Evolutionary conservation across 1,140 invertebrate genomes (phyloP), one percentile per base, ranked within the genome.

Genomic region (Phortica variegata): DNA sequence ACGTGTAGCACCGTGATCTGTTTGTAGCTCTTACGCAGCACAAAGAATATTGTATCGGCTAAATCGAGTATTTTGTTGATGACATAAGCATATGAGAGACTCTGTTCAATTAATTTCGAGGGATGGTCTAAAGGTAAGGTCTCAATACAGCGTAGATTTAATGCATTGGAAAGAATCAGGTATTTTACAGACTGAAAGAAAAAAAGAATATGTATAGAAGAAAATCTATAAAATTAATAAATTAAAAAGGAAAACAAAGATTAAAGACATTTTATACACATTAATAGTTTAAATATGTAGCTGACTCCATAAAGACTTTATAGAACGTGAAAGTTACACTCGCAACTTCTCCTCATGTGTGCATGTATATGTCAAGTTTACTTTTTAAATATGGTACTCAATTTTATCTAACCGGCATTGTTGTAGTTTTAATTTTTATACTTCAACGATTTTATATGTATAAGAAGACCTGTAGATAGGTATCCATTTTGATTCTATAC

Each of bases 1-100:
- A 91, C 81, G 54, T 92, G 89, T 1, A 92, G 81, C 58, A 90
- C 88, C 2, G 87, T 83, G 1, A 90, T 76, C 74, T 92, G 88
- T 47, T 83, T 83, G 38, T 85, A 79, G 61, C 91, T 91, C 69
- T 91, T 91, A 7, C 87, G 79, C 17, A 88, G 60, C 29, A 89
- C 80, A 62, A 89, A 87, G 69, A 89, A 88, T 70, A 90, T 60
- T 6, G 82, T 83, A 31, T 83, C 81, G 0, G 82, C 19, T 1
- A 83, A 66, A 56, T 83, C 82, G 0, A 81, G 20, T 0, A 82
- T 6, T 60, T 83, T 83, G 3, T 79, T 37, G 0, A 80, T 43
- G 42, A 79, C 80, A 52, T 80, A 83, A 0, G 10, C 15, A 44
- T 43, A 43, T 9, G 23, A 19, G 9, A 38, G 21, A 3, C 15